Conservation (phyloP, 2,113 vertebrate species). For the Todiramphus chloris region DNA sequence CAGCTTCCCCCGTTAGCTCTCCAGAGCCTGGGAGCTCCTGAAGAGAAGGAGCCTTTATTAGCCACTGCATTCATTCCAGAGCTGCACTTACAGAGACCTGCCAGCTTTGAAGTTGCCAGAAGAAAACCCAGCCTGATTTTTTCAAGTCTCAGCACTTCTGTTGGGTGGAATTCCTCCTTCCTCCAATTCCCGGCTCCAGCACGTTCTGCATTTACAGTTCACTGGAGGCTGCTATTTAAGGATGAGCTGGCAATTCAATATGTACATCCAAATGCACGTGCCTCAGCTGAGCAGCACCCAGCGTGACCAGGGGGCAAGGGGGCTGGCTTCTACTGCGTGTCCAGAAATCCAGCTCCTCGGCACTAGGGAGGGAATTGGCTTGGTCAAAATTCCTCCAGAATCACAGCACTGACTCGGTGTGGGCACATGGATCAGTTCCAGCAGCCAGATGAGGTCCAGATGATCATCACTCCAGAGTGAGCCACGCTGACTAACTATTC, state of each 20-base stretch:
- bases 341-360: neutral
- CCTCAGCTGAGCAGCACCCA: neutral
- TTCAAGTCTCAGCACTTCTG: slow-evolving; percentile 21
- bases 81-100: neutral
- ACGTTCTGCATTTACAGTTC: neutral
- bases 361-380: neutral
- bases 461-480: rapidly evolving
- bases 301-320: neutral
- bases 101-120: neutral
- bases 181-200: slow-evolving; percentile 7
- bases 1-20: neutral
- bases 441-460: neutral
- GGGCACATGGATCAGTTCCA: neutral
- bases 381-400: neutral
- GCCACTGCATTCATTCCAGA: neutral
- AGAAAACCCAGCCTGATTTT: neutral
- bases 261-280: neutral
- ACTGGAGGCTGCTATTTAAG: slow-evolving; percentile 18
- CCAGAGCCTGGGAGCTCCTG: neutral
- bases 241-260: slow-evolving; percentile 26
- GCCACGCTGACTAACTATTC: neutral
- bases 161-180: slow-evolving; percentile 36
- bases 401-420: neutral
- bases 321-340: too few species aligned
- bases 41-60: neutral